phyloP scores from a whole-genome alignment of 1,140 invertebrate species.

The Drosophila asahinai region DNA sequence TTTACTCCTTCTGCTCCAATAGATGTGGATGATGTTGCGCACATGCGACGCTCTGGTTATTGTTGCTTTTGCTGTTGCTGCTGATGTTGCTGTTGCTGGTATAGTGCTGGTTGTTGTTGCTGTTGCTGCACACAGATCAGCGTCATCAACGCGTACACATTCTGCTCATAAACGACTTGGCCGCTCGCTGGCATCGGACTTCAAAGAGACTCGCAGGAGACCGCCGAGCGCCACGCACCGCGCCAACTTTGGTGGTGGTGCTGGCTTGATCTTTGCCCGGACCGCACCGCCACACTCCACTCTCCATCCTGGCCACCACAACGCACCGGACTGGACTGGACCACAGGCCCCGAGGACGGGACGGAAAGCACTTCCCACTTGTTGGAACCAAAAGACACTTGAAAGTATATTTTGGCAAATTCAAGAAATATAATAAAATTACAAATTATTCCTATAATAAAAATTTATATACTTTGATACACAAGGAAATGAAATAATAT shows the following conservation, averaged over 20 bases:
- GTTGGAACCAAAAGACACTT: slow-evolving; percentile 49
- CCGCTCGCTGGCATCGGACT: slow-evolving; percentile 62
- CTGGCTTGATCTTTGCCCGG: slow-evolving; percentile 75
- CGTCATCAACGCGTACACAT: slow-evolving; percentile 76
- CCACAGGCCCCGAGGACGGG: slow-evolving; percentile 8
- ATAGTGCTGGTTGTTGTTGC: slow-evolving; percentile 25
- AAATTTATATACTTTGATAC: too few species aligned
- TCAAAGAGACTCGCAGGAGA: slow-evolving; percentile 68
- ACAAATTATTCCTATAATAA: not conserved
- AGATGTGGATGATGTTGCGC: slow-evolving; percentile 66
- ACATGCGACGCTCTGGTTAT: slow-evolving; percentile 60
- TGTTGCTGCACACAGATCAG: slow-evolving; percentile 60
- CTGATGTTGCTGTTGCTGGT: not conserved
- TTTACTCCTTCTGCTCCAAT: slow-evolving; percentile 77
- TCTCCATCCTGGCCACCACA: slow-evolving; percentile 18
- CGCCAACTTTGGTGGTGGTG: slow-evolving; percentile 72
- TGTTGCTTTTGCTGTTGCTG: slow-evolving; percentile 10
- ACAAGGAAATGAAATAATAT: too few species aligned
- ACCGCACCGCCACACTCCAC: slow-evolving; percentile 8
- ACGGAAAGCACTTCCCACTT: slow-evolving; percentile 74
- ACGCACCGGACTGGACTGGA: slow-evolving; percentile 8
- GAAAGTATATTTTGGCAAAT: not conserved
- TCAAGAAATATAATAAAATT: not conserved
- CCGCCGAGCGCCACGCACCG: slow-evolving; percentile 62
- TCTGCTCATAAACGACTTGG: slow-evolving; percentile 70